A percentile compares a stretch with the other conserved stretches of the same genome.
phyloP scores from a whole-genome alignment of 2,113 vertebrate genomes.

The Colaptes auratus region DNA sequence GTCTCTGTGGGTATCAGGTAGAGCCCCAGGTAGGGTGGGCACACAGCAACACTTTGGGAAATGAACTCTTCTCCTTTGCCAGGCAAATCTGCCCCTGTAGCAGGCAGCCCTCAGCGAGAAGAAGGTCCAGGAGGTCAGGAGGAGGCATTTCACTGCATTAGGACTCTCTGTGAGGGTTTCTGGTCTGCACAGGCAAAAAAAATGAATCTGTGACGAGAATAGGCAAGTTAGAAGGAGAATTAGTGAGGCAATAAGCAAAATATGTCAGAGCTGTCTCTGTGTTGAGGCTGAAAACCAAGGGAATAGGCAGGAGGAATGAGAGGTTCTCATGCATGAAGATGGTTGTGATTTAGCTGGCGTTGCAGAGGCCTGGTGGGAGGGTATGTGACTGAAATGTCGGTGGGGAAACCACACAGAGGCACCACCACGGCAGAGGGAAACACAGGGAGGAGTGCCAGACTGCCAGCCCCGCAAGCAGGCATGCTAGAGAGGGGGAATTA shows the following conservation, averaged over 20 bases:
- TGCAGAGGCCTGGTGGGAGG: constrained; percentile 26
- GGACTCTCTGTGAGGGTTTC: neutral
- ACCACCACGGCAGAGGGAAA: neutral
- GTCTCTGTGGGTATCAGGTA: neutral
- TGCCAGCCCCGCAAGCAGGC: neutral
- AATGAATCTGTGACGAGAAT: neutral
- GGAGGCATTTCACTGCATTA: neutral
- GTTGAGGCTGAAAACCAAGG: constrained; percentile 37
- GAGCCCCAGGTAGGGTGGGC: neutral
- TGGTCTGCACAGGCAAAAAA: neutral
- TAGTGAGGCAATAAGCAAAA: constrained; percentile 54
- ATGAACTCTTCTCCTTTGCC: neutral
- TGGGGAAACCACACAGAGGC: neutral
- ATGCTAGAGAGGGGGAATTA: neutral
- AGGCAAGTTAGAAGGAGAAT: neutral
- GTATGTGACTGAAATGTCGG: neutral
- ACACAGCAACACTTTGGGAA: neutral
- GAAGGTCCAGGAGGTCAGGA: neutral
- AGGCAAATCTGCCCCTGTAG: neutral
- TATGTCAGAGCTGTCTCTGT: constrained; percentile 40
- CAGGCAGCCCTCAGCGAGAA: neutral
- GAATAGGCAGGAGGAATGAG: constrained; percentile 46
- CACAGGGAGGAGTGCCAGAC: neutral
- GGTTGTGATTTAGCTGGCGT: constrained; percentile 20
- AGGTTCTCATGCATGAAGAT: constrained; percentile 54